Conservation (phyloP, 2,797 vertebrate genomes). For the Mormyrus hasselquistii region DNA sequence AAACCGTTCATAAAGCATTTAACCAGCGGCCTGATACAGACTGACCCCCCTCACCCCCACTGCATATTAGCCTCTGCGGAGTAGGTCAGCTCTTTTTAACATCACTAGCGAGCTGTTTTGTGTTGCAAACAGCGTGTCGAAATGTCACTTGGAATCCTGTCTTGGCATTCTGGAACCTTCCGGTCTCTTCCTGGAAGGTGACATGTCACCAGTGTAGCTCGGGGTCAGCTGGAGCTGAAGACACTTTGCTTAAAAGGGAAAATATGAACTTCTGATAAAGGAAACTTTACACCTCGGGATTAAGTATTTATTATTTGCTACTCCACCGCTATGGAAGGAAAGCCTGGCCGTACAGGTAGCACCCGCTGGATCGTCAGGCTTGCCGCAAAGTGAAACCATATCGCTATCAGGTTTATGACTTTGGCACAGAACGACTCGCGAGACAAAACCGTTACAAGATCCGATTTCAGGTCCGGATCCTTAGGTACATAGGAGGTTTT, state of each 20-base stretch:
- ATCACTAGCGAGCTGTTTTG: not conserved
- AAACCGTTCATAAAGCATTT: not conserved
- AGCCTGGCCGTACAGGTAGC: not conserved
- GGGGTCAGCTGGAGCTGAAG: not conserved
- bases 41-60: not conserved
- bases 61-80: not conserved
- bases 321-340: not conserved
- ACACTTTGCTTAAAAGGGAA: not conserved
- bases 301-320: not conserved
- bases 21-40: not conserved
- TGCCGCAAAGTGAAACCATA: not conserved
- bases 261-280: not conserved
- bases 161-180: not conserved
- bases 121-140: not conserved
- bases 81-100: not conserved
- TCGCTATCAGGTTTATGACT: not conserved
- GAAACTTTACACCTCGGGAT: not conserved
- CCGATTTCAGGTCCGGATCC: not conserved
- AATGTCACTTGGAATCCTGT: not conserved
- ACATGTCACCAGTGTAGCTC: not conserved
- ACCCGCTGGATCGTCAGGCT: not conserved
- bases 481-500: not conserved
- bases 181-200: not conserved
- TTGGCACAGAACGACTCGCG: not conserved
- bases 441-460: not conserved